Evolutionary conservation across 1,140 invertebrate genomes (phyloP).

Genomic region (Zeugodacus cucurbitae): DNA sequence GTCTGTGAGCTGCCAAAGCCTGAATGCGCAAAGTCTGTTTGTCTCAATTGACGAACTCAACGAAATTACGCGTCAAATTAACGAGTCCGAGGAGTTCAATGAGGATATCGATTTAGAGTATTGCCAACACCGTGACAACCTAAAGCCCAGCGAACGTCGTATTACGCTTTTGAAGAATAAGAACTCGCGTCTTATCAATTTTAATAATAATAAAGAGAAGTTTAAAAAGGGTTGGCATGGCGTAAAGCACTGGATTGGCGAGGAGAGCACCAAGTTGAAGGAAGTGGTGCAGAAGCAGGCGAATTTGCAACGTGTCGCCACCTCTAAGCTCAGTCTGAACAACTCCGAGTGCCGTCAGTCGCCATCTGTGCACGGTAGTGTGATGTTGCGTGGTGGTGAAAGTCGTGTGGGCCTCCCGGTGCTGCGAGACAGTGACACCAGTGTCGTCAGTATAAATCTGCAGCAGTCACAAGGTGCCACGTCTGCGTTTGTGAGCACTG

Average conservation of each 20-base stretch:
- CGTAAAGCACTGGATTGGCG: slow-evolving; percentile 69
- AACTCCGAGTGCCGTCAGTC: slow-evolving; percentile 39
- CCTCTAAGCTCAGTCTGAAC: slow-evolving; percentile 50
- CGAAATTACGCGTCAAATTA: slow-evolving; percentile 61
- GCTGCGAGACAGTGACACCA: neutral
- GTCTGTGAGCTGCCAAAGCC: slow-evolving; percentile 63
- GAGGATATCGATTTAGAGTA: slow-evolving; percentile 63
- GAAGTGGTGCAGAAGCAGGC: slow-evolving; percentile 69
- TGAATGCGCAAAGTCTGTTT: slow-evolving; percentile 60
- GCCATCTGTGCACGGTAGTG: slow-evolving; percentile 42
- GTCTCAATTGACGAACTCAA: slow-evolving; percentile 65
- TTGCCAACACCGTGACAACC: slow-evolving; percentile 60
- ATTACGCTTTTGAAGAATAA: slow-evolving; percentile 64
- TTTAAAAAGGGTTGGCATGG: slow-evolving; percentile 68
- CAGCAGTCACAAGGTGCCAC: neutral
- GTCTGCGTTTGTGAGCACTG: neutral
- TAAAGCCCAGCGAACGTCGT: slow-evolving; percentile 58
- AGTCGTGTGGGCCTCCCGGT: neutral
- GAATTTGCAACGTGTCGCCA: slow-evolving; percentile 66
- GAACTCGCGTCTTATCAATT: slow-evolving; percentile 59
- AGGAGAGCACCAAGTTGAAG: slow-evolving; percentile 67
- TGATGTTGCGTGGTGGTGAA: neutral
- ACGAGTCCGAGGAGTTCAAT: slow-evolving; percentile 62
- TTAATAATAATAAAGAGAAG: slow-evolving; percentile 66
- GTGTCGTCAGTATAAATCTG: neutral